Base-by-base conservation (phyloP, 2,113 vertebrate genomes). In the Hemiscyllium ocellatum region DNA sequence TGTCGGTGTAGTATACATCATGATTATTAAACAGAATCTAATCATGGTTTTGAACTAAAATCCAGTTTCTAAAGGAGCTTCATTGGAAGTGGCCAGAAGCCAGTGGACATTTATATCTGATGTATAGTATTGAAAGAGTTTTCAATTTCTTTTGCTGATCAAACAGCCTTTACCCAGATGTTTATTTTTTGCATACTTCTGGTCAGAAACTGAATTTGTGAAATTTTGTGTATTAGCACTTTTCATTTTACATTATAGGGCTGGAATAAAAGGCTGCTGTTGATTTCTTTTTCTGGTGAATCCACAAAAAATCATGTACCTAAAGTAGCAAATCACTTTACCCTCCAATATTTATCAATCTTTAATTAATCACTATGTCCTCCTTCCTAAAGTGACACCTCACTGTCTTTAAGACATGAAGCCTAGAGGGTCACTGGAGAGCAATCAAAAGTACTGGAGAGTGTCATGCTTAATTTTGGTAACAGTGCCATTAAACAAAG, bases 101-200 rank as follows among this genome's bases (percentile, higher is more conserved):
- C 19, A 66, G 70, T 47, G 66, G 93, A 20, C 94, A 52, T 95
- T 95, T 69, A 29, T 95, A 52, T 52, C 24, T n/a, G 42, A 95
- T 76, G 69, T 52, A 29, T 65, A 50, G 13, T 26, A 33, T 95
- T 70, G 68, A 72, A 68, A 37, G 66, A 47, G n/a, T 94, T 69
- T 69, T 90, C 56, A 56, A 52, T 95, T 95, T 33, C 47, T 95
- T 95, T 70, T 52, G 17, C 42, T 95, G 69, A 19, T 50, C 69
- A 47, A 95, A 70, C 94, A 95, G 94, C 47, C 68, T 33, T 70
- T 47, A 95, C 37, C 69, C 94, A 95, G 94, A 95, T 33, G 68
- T 95, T 52, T 95, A 76, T 95, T 50, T 95, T 87, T 95, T 95
- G 76, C 94, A 95, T 29, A 95, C 72, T 95, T 76, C 94, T 76